Base-by-base conservation (phyloP, 2,888 invertebrate species). In the Thymelicus acteon region DNA sequence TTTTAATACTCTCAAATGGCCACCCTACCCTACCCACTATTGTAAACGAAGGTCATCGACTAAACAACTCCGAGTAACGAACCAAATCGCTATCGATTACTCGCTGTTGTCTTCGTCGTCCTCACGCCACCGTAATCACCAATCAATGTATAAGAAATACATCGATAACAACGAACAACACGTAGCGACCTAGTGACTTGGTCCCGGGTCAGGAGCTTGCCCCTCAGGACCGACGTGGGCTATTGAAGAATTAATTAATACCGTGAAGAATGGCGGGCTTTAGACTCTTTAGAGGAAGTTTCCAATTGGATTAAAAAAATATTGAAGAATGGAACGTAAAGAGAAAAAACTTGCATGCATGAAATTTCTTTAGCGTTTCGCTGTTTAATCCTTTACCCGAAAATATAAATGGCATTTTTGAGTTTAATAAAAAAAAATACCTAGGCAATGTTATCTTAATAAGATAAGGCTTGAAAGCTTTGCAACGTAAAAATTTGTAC, bases 191-290 rank as follows among this genome's bases (percentile, higher is more conserved):
- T 63, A 39, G 31, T n/a, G 6, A 19, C 44, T 40, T 31, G 24
- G 40, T 67, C 48, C n/a, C 62, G 40, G 84, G 84, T 84, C 84
- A 84, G 73, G 77, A 72, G 67, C 73, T 72, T 82, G 82, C 77
- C 79, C 82, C 80, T 78, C 84, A 85, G 82, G 84, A 75, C 7
- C 48, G 68, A 69, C 69, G 69, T 69, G 62, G 47, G 37, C 57
- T 69, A 63, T 70, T 64, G 63, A 70, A 12, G 63, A 70, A 69
- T 69, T 69, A 69, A 69, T 69, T 69, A 69, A 69, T 69, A 69
- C 48, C 67, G 49, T 68, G 68, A 68, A 61, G 13, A 68, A 68
- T 39, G 52, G 44, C 39, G 24, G 57, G 49, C 48, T 58, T 54
- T 60, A 19, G 19, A 19, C 19, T 19, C 19, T 19, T 19, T 19